Conservation (phyloP, 2,888 invertebrate genomes). For the Philaethria dido region DNA sequence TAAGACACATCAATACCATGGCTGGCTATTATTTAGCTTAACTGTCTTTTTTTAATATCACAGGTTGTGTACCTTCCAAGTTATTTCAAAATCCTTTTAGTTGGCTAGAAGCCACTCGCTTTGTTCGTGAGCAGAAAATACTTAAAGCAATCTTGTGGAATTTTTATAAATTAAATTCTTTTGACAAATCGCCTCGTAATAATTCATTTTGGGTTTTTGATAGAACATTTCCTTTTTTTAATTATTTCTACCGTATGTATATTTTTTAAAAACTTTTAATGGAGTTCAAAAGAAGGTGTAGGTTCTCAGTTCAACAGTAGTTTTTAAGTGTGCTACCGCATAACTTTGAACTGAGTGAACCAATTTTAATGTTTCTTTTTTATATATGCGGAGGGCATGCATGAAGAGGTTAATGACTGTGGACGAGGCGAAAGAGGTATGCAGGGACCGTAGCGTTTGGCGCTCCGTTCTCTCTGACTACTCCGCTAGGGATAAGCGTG, state of each 20-base stretch:
- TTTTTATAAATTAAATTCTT: slow-evolving; percentile 19
- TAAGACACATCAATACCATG: neutral
- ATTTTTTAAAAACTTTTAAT: neutral
- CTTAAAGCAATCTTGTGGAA: slow-evolving; percentile 17
- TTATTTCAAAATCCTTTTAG: slow-evolving; percentile 24
- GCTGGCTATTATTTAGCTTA: neutral
- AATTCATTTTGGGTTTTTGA: slow-evolving; percentile 3
- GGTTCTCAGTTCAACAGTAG: no score
- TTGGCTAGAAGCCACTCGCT: slow-evolving; percentile 32
- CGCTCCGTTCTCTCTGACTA: no score
- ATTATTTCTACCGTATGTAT: no score
- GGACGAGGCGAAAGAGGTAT: no score
- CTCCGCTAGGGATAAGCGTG: no score
- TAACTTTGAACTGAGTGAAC: no score
- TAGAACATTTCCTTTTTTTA: neutral
- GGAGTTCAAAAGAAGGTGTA: no score
- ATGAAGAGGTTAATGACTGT: no score
- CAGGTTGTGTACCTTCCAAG: slow-evolving; percentile 17
- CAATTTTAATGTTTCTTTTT: no score
- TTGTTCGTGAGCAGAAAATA: slow-evolving; percentile 30
- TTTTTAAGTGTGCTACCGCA: no score
- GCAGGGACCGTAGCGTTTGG: no score
- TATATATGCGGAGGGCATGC: no score
- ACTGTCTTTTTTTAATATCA: neutral
- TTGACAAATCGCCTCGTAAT: slow-evolving; percentile 14